A percentile compares a stretch with the other conserved stretches of the same genome.
Evolutionary conservation across 1,140 invertebrate species (phyloP).

Genomic region (Drosophila obscura): DNA sequence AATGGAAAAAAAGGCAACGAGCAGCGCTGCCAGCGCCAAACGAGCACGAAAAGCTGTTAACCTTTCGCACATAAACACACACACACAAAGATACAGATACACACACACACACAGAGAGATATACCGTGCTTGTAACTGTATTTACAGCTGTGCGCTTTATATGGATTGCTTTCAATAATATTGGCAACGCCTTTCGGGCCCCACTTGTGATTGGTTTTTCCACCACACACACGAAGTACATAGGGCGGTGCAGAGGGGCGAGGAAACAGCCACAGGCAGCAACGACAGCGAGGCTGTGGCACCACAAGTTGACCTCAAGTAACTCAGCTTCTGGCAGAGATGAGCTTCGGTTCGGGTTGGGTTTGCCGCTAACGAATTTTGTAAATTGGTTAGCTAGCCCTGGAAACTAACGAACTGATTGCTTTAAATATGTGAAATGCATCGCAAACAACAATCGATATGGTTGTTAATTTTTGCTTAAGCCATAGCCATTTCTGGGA

Average conservation of each 20-base stretch:
- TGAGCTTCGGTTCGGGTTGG: neutral
- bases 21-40: slow-evolving; percentile 41
- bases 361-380: too few species aligned
- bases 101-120: slow-evolving; percentile 20
- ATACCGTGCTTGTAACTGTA: neutral
- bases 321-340: slow-evolving; percentile 31
- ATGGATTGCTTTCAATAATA: slow-evolving; percentile 69
- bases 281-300: too few species aligned
- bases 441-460: too few species aligned
- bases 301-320: slow-evolving; percentile 38
- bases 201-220: slow-evolving; percentile 58
- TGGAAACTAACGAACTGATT: neutral
- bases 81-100: slow-evolving; percentile 52
- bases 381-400: too few species aligned
- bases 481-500: too few species aligned
- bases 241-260: neutral
- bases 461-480: too few species aligned
- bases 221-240: slow-evolving; percentile 29
- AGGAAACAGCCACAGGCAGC: neutral
- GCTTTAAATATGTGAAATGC: neutral
- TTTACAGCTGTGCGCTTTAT: slow-evolving; percentile 29
- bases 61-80: slow-evolving; percentile 68
- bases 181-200: slow-evolving; percentile 63
- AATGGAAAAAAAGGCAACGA: slow-evolving; percentile 45
- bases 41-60: slow-evolving; percentile 68